These are phyloP conservation scores for Drosophila bipectinata DNA, from an alignment of 1,140 invertebrate genomes.

Conservation along the genomic window DNA sequence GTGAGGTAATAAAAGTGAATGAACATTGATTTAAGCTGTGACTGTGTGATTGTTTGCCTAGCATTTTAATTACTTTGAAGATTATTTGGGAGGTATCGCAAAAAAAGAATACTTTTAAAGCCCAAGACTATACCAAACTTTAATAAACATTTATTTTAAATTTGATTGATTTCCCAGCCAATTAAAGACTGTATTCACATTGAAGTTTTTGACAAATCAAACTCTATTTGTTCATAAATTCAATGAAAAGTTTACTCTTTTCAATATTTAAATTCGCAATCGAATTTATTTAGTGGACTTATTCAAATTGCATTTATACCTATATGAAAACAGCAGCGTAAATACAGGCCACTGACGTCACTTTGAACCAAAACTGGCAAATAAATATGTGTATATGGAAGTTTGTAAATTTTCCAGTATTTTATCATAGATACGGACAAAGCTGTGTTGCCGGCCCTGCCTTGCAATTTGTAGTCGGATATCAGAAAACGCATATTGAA, in stretches of 20 bases:
- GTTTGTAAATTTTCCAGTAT: not conserved
- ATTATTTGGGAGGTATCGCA: too few species aligned
- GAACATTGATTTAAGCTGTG: conserved; percentile 12
- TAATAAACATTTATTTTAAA: not conserved
- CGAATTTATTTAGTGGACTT: not conserved
- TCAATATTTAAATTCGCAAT: not conserved
- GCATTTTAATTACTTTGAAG: too few species aligned
- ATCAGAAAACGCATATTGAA: conserved; percentile 73
- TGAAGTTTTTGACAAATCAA: not conserved
- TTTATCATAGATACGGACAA: not conserved
- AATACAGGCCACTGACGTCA: not conserved
- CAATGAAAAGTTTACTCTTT: not conserved
- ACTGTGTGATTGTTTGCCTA: not conserved
- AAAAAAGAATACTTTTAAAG: too few species aligned
- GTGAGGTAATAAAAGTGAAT: not conserved
- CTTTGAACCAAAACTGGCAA: not conserved
- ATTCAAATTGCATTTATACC: conserved; percentile 1
- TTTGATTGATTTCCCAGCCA: not conserved
- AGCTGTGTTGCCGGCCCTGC: not conserved
- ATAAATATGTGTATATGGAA: not conserved
- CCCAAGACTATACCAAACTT: too few species aligned
- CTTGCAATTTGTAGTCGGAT: conserved; percentile 12
- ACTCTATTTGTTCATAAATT: not conserved
- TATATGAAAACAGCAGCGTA: not conserved
- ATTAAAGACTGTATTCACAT: not conserved